Base-by-base conservation (phyloP, 2,113 vertebrate species). In the Proterorhinus semilunaris region DNA sequence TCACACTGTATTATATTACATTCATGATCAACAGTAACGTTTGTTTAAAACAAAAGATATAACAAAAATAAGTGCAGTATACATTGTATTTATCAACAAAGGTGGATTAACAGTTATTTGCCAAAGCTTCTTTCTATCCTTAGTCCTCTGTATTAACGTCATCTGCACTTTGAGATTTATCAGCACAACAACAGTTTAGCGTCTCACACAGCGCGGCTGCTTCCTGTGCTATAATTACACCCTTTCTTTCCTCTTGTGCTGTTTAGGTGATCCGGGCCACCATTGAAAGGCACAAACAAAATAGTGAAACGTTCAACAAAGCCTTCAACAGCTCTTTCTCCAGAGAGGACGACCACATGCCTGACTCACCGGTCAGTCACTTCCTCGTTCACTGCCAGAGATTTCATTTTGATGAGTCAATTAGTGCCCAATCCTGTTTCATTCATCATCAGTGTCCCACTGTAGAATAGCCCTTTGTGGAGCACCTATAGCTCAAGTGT, bases 281-380 rank as follows among this genome's bases (percentile, higher is more conserved):
- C 2, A 95, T 98, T 15, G 94, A 97, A 88, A 95, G 94, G 71
- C 95, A 98, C 92, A 98, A 95, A 79, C 96, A 98, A 87, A 98
- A 98, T 86, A 98, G 96, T 55, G 94, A 98, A 87, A 98, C 96
- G 0, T 99, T 99, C 78, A 92, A 92, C 72, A 95, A 94, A 88
- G 95, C 96, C 62, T 98, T 96, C 90, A 94, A 95, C 44, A 92
- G 88, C 79, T 93, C 95, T 66, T 93, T 94, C 76, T 91, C 93
- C 78, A 93, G 95, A 72, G 96, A 99, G 1, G 96, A 97, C 10
- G 95, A 96, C 27, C 89, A 95, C 70, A 51, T 86, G 65, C 92
- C 94, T 2, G 96, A 97, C 58, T 88, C 93, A 65, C 93, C 95
- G 57, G 96, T 98, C 61, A 88, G 88, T 86, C 75, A 52, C 36